Base-by-base conservation (phyloP, 2,113 vertebrate species). In the Rhea pennata region DNA sequence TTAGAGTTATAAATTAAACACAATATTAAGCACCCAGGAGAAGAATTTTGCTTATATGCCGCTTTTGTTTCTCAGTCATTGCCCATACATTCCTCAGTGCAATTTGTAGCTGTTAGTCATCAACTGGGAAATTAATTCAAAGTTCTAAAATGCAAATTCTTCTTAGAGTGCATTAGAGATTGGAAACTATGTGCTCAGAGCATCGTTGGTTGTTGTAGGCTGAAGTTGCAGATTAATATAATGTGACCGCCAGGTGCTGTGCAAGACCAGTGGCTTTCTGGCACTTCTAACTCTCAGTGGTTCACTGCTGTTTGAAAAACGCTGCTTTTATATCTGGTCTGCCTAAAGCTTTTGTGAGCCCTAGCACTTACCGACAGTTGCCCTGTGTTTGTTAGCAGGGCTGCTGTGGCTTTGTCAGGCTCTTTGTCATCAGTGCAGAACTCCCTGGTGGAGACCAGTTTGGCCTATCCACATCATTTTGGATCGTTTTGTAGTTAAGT, bases 391-490 rank as follows among this genome's bases (percentile, higher is more conserved):
- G 42, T 42, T 56, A 51, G 48, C 10, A 11, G 51, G 59, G 27
- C 22, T 56, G 19, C 65, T 75, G 46, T 88, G 46, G 50, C 86
- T 29, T 69, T 77, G 10, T 46, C 1, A 2, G 36, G 61, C 27
- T 4, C 2, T 2, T 62, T 48, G 24, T 72, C 22, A 0, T 48
- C 0, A 7, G 42, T 0, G 7, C 16, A 46, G 51, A 79, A 4
- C 72, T 72, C 27, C 53, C 44, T 27, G 5, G 61, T 4, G 42
- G 39, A 46, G 15, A 36, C 12, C 44, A 23, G 0, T 61, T 84
- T 64, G 65, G 33, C 65, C 48, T 65, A 20, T 24, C 26, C 48
- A 21, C 3, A 0, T 56, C 1, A 0, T 44, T 50, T 62, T 33
- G 61, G 15, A 24, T 40, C 6, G 31, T 20, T 40, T 54, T 44